A percentile compares a stretch with the other conserved stretches of the same genome.
phyloP scores from a whole-genome alignment of 2,888 invertebrate genomes.

The Eubasilissa splendida region DNA sequence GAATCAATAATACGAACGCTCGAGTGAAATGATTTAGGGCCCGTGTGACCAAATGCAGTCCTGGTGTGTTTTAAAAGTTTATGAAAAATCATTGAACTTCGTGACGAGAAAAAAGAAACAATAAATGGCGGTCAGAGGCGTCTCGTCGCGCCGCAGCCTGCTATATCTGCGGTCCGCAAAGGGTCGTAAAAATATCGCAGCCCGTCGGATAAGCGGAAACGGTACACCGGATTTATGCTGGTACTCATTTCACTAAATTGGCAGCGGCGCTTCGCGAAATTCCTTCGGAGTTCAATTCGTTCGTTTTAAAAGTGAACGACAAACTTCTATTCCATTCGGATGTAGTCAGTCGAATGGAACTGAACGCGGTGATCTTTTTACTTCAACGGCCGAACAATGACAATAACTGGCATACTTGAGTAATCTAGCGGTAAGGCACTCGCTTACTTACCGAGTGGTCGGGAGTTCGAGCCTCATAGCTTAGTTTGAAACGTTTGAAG shows the following conservation, averaged over 20 bases:
- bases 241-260: constrained; percentile 3
- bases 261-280: background rate
- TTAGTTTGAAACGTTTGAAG: too few species aligned
- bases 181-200: background rate
- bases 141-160: constrained; percentile 1
- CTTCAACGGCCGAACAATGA: too few species aligned
- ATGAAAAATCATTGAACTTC: constrained; percentile 45
- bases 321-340: too few species aligned
- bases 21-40: background rate
- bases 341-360: too few species aligned
- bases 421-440: too few species aligned
- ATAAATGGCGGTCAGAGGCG: constrained; percentile 34
- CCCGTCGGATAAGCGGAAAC: constrained; percentile 7
- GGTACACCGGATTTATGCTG: constrained; percentile 22
- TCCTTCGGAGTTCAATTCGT: background rate
- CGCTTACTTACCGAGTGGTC: too few species aligned
- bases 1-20: too few species aligned
- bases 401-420: too few species aligned
- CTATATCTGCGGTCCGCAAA: background rate
- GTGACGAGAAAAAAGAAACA: constrained; percentile 39
- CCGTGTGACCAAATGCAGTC: background rate
- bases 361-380: too few species aligned
- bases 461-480: too few species aligned
- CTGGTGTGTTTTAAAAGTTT: constrained; percentile 34
- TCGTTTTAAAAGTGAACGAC: too few species aligned